Evolutionary conservation across 2,113 vertebrate genomes (phyloP).

Genomic region (Cavia aperea): DNA sequence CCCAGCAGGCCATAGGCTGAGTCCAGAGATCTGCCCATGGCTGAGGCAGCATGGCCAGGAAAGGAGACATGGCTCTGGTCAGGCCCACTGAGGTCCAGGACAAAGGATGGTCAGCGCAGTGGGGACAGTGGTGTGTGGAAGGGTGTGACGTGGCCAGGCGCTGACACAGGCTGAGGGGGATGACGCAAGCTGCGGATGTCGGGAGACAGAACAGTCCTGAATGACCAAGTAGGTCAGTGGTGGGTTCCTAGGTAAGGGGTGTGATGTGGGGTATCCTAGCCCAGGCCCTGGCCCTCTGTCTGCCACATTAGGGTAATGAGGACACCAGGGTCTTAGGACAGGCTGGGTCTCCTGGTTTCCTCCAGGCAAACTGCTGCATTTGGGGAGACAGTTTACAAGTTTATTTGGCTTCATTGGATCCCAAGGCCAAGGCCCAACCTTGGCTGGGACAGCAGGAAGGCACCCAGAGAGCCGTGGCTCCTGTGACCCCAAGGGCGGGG

Average conservation of each 20-base stretch:
- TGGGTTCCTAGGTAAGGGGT: background rate
- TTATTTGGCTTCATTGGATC: slow-evolving; percentile 70
- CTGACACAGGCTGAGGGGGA: background rate
- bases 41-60: background rate
- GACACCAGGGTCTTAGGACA: background rate
- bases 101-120: rapidly evolving
- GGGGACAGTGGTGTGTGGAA: background rate
- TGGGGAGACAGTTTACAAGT: slow-evolving; percentile 55
- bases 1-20: background rate
- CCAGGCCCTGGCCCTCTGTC: background rate
- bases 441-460: slow-evolving; percentile 50
- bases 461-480: background rate
- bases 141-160: too few relatives aligned
- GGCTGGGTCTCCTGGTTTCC: background rate
- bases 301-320: background rate
- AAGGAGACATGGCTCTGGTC: background rate
- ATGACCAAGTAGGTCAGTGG: background rate
- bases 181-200: background rate
- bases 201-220: background rate
- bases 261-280: background rate
- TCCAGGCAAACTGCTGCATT: background rate
- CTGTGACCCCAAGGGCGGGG: background rate
- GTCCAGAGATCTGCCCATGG: background rate
- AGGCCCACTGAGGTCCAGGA: background rate
- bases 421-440: slow-evolving; percentile 24